phyloP scores from a whole-genome alignment of 2,888 invertebrate species.

The Troglohyphantes excavatus region DNA sequence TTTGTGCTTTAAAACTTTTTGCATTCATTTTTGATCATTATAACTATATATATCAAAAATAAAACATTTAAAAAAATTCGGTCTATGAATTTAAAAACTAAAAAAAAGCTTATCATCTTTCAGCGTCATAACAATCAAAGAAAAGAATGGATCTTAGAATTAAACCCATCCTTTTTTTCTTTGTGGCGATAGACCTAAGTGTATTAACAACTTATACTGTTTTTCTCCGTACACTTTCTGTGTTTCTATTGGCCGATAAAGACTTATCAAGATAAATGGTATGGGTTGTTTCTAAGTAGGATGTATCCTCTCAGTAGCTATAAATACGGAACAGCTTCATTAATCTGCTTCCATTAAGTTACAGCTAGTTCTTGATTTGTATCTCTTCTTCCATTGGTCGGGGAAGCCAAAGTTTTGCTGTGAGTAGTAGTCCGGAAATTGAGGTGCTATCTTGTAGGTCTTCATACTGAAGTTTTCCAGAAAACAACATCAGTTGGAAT shows the following conservation, averaged over 20 bases:
- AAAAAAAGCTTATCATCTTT: background rate
- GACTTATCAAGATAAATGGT: conserved; percentile 51
- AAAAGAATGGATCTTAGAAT: background rate
- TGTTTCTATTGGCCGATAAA: conserved; percentile 23
- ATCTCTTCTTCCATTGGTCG: background rate
- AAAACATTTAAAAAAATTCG: too few species aligned
- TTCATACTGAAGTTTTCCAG: background rate
- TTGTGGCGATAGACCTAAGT: background rate
- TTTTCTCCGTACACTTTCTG: background rate
- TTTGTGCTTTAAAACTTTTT: too few species aligned
- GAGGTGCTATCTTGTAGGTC: background rate
- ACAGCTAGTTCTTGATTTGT: background rate
- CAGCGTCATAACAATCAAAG: background rate
- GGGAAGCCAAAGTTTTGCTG: background rate
- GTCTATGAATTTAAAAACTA: background rate
- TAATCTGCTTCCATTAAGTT: conserved; percentile 28
- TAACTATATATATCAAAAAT: too few species aligned
- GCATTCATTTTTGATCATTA: too few species aligned
- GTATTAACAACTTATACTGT: conserved; percentile 10
- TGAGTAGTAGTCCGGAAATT: background rate
- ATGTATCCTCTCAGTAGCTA: conserved; percentile 27
- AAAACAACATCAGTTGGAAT: too few species aligned
- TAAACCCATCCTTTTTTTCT: background rate
- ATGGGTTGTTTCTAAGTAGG: background rate
- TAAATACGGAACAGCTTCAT: conserved; percentile 26